Evolutionary conservation across 2,797 vertebrate genomes (phyloP).

Genomic region (Rhabdomys pumilio): DNA sequence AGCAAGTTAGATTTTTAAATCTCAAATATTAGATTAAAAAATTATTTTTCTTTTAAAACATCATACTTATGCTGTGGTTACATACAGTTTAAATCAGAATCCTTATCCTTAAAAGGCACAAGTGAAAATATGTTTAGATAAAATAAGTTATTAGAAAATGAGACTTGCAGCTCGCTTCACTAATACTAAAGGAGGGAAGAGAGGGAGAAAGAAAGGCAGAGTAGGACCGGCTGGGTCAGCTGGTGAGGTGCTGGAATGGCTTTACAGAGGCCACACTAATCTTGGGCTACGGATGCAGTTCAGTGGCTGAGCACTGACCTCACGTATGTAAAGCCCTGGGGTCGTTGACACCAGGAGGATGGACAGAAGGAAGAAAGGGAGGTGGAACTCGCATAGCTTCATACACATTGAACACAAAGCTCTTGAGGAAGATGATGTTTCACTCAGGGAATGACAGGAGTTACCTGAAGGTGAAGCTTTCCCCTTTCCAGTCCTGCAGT

Average conservation of each 20-base stretch:
- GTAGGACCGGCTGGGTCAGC: not conserved
- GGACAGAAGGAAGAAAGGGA: not conserved
- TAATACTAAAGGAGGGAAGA: not conserved
- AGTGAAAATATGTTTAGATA: constrained; percentile 57
- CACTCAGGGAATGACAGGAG: constrained; percentile 53
- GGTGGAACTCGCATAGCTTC: not conserved
- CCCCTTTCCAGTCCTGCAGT: constrained; percentile 82
- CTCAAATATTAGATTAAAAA: not conserved
- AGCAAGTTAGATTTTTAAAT: constrained; percentile 18
- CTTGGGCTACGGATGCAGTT: not conserved
- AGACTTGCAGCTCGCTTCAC: constrained; percentile 41
- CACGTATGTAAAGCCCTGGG: not conserved
- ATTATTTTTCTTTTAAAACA: not conserved
- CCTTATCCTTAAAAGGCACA: constrained; percentile 58
- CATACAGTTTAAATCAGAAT: constrained; percentile 23
- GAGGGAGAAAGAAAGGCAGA: not conserved
- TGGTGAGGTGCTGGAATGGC: not conserved
- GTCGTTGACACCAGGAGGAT: not conserved
- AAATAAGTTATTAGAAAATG: constrained; percentile 49
- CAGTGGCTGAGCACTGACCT: not conserved
- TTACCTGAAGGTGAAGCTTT: constrained; percentile 90
- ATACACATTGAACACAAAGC: not conserved
- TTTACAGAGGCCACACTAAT: not conserved
- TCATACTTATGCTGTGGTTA: not conserved
- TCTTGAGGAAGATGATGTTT: not conserved